These are phyloP conservation scores for rat (Rattus norvegicus) DNA, from an alignment of 2,113 vertebrate genomes.

Conservation along the genomic window GRCr8 NC_086023.1:84115001-84115500, in stretches of 20 bases:
- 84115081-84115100: too few species aligned
- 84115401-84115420: too few species aligned
- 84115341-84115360: too few species aligned
- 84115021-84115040: neutral
- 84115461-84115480: neutral
- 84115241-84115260: neutral
- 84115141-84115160: neutral
- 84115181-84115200: neutral
- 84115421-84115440: neutral
- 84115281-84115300: neutral
- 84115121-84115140: neutral
- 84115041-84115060: neutral
- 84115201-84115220: neutral
- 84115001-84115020: neutral
- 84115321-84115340: too few species aligned
- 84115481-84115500: neutral
- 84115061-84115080: neutral
- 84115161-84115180: neutral
- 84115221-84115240: neutral
- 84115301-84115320: too few species aligned
- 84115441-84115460: neutral
- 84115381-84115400: too few species aligned
- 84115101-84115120: neutral
- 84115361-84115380: too few species aligned
- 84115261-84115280: neutral